Conservation (phyloP, 30 jellyfish, hydroid and myxozoan species). For the Cassiopea andromeda region DNA sequence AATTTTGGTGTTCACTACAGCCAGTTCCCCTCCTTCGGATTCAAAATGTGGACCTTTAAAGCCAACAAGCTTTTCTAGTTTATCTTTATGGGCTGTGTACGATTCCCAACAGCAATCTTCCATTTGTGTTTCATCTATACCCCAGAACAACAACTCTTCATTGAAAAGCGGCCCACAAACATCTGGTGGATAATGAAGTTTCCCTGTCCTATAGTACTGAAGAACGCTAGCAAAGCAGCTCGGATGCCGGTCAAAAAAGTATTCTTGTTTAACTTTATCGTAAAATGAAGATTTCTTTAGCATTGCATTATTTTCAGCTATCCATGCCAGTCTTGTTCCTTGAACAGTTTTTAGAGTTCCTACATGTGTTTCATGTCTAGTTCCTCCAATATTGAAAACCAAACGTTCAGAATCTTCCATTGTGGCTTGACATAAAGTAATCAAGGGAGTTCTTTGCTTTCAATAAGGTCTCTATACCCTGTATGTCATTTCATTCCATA, state of each 20-base stretch:
- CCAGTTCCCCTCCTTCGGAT: conserved; percentile 43
- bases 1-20: conserved; percentile 38
- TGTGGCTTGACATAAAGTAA: background rate
- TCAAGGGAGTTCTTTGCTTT: background rate
- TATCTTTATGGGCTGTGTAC: conserved; percentile 86
- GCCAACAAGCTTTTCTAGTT: conserved; percentile 85
- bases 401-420: conserved; percentile 75
- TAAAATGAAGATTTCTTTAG: conserved; percentile 79
- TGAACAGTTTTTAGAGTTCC: conserved; percentile 86
- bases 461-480: background rate
- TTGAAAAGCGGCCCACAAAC: conserved; percentile 91
- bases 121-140: conserved; percentile 91
- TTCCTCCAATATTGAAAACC: conserved; percentile 91
- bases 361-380: conserved; percentile 88
- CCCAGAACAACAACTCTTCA: conserved; percentile 89
- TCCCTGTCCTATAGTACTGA: conserved; percentile 88
- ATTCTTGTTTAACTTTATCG: conserved; percentile 80
- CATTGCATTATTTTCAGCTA: conserved; percentile 77
- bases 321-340: conserved; percentile 91
- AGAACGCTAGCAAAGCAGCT: conserved; percentile 81
- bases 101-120: conserved; percentile 97
- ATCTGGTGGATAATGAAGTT: conserved; percentile 90
- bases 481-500: background rate
- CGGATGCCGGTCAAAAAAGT: conserved; percentile 92
- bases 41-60: conserved; percentile 93